Percentiles rank a stretch among this genome's conserved stretches.
Conservation (phyloP, 1,140 invertebrate genomes). For the Holotrichia oblita region DNA sequence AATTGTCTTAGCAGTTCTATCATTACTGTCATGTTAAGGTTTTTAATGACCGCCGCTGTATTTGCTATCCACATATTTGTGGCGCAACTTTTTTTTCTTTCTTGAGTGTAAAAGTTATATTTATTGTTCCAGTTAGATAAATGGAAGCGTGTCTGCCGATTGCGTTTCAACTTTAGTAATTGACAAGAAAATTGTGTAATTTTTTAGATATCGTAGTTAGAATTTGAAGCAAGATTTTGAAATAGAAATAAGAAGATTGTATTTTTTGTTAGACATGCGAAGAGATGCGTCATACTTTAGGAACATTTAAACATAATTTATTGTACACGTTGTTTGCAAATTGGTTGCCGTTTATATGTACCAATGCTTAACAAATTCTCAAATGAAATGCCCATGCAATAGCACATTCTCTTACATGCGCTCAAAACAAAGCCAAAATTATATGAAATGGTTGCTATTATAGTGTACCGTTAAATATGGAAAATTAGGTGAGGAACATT, state of each 20-base stretch:
- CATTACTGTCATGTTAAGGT: slow-evolving; percentile 31
- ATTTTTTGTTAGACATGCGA: not conserved
- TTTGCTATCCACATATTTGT: not conserved
- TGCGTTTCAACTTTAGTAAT: not conserved
- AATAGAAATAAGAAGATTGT: not conserved
- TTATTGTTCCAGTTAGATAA: not conserved
- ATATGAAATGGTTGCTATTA: too few relatives aligned
- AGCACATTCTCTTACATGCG: too few relatives aligned
- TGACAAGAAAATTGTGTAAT: not conserved
- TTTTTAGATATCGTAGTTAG: not conserved
- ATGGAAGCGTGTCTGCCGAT: slow-evolving; percentile 5
- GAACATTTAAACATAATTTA: not conserved
- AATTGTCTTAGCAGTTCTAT: slow-evolving; percentile 21
- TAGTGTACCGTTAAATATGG: too few relatives aligned
- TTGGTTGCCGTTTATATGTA: too few relatives aligned
- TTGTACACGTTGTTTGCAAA: too few relatives aligned
- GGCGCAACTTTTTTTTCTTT: not conserved
- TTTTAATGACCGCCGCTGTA: slow-evolving; percentile 3
- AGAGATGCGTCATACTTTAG: not conserved
- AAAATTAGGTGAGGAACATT: too few relatives aligned
- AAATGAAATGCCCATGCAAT: too few relatives aligned
- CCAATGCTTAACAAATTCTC: too few relatives aligned
- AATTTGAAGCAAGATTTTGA: not conserved
- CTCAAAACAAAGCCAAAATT: too few relatives aligned
- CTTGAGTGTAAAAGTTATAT: too few relatives aligned